These are phyloP conservation scores for Idaea biselata DNA, from an alignment of 2,888 invertebrate genomes.

Conservation along the genomic window DNA sequence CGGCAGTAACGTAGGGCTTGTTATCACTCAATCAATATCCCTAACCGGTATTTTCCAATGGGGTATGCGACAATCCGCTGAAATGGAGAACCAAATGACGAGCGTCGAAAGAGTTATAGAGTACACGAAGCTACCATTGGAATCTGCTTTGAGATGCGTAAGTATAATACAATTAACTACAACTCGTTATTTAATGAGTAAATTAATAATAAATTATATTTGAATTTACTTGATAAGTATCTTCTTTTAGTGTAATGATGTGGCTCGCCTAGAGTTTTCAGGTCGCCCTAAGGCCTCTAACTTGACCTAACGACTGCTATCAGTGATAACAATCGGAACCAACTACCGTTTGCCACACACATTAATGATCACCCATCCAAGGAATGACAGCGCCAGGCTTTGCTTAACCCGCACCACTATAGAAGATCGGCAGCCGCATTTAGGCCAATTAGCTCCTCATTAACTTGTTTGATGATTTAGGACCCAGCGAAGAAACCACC, in stretches of 20 bases:
- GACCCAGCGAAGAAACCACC: conserved; percentile 57
- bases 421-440: no score
- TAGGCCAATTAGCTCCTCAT: no score
- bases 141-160: conserved; percentile 65
- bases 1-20: conserved; percentile 82
- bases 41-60: conserved; percentile 85
- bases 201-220: no score
- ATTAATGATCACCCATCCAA: not conserved
- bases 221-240: no score
- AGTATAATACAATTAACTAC: conserved; percentile 19
- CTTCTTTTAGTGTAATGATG: no score
- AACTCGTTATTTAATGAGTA: not conserved
- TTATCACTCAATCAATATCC: conserved; percentile 83
- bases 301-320: no score
- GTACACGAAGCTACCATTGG: conserved; percentile 81
- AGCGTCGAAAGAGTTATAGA: conserved; percentile 90
- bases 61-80: conserved; percentile 94
- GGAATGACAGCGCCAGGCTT: no score
- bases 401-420: no score
- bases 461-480: conserved; percentile 31
- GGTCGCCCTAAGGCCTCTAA: no score
- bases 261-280: no score
- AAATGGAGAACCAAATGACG: conserved; percentile 88
- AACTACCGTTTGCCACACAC: no score
- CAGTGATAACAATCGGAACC: no score